Conservation (phyloP, 2,888 invertebrate species). For the Xylophagus ater region DNA sequence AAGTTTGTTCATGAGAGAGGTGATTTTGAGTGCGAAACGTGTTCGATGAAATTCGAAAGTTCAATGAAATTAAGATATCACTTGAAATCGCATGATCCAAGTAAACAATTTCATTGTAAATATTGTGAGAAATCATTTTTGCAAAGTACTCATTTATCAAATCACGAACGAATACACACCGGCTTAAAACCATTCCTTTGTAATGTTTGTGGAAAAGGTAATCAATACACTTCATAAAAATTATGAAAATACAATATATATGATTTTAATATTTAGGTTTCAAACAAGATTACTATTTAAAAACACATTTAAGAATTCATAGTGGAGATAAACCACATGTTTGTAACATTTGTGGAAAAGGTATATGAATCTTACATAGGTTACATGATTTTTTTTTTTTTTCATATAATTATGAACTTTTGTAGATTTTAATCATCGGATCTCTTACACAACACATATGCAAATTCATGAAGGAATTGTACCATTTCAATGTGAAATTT, state of each 20-base stretch:
- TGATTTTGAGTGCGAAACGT: constrained; percentile 4
- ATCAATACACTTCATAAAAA: too few relatives aligned
- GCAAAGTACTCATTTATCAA: constrained; percentile 7
- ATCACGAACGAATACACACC: constrained; percentile 10
- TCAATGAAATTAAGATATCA: constrained; percentile 6
- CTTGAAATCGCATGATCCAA: constrained; percentile 7
- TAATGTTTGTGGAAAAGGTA: constrained; percentile 15
- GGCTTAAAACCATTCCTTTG: constrained; percentile 12
- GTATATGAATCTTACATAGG: background rate
- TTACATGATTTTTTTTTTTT: constrained; percentile 1
- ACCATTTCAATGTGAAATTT: background rate
- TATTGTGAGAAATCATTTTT: constrained; percentile 12
- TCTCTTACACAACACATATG: background rate
- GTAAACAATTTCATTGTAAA: constrained; percentile 11
- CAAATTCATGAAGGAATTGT: background rate
- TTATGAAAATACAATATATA: too few relatives aligned
- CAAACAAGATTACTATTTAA: background rate
- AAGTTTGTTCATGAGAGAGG: constrained; percentile 1
- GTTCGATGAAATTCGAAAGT: constrained; percentile 8
- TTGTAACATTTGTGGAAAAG: background rate
- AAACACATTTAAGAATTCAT: constrained; percentile 1
- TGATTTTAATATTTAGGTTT: too few relatives aligned
- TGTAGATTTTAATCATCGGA: background rate
- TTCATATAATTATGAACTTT: background rate
- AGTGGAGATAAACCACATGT: background rate